Evolutionary conservation across 2,797 vertebrate genomes (phyloP).

Genomic region (Poecilia wingei): DNA sequence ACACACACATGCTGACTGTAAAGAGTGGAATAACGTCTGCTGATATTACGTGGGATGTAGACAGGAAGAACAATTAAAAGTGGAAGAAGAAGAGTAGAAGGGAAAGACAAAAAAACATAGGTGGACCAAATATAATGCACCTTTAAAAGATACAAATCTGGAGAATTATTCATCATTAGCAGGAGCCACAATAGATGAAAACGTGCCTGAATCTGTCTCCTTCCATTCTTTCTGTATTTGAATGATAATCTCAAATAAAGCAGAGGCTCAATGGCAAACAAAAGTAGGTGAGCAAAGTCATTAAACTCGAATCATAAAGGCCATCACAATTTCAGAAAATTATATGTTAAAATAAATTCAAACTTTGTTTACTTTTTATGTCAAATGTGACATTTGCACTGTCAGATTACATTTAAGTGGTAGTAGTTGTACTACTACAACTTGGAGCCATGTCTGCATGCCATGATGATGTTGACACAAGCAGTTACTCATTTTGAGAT

Average conservation of each 20-base stretch:
- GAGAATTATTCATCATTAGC: constrained; percentile 63
- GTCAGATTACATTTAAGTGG: background rate
- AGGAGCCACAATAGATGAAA: constrained; percentile 11
- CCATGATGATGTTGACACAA: background rate
- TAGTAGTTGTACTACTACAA: background rate
- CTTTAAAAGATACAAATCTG: constrained; percentile 52
- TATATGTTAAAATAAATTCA: constrained; percentile 4
- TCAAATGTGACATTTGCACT: background rate
- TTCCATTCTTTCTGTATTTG: constrained; percentile 27
- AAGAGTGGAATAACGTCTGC: constrained; percentile 61
- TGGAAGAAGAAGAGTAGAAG: constrained; percentile 20
- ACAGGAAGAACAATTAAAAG: constrained; percentile 18
- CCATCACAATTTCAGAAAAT: constrained; percentile 11
- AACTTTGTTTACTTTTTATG: constrained; percentile 14
- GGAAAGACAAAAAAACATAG: constrained; percentile 27
- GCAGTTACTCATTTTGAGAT: background rate
- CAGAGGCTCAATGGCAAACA: constrained; percentile 58
- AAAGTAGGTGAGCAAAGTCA: constrained; percentile 43
- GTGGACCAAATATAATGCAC: constrained; percentile 37
- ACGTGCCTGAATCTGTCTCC: constrained; percentile 4
- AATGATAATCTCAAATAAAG: constrained; percentile 55
- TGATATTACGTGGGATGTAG: constrained; percentile 48
- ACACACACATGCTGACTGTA: constrained; percentile 32
- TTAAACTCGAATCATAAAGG: constrained; percentile 21
- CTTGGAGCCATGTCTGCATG: background rate